Base-by-base conservation (phyloP, 2,888 invertebrate genomes). In the Coelogynopora nodosa region DNA sequence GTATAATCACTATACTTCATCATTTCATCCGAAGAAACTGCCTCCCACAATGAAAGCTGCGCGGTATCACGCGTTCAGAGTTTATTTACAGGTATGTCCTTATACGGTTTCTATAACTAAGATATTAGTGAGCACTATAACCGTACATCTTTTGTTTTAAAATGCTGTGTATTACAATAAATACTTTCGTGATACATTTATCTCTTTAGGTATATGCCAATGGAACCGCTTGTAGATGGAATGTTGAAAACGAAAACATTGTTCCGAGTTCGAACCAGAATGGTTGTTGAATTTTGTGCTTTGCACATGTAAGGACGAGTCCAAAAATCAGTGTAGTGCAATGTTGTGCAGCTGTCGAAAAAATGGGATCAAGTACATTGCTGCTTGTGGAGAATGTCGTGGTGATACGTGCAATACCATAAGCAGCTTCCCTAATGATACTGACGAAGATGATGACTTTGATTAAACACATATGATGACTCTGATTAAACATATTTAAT, bases 91-190 rank as follows among this genome's bases (percentile, higher is more conserved):
- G 23, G 74, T 23, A 74, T 74, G 18, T 74, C 74, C 18, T 74
- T 74, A 74, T 74, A 26, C 23, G 5, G 74, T 26, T 74, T 74
- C 74, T 74, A 74, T 26, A 74, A 74, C 74, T 10, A 74, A 74
- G 74, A 74, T 49, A 49, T 74, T n/a, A 74, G 18, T 26, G 23
- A 26, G 23, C 74, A 74, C 74, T 74, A n/a, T n/a, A 74, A 74
- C 74, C 74, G 23, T 74, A 74, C 74, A n/a, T 74, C 74, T 26
- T 74, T 13, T 74, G 74, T 74, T 2, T 74, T n/a, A 74, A 74
- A 74, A 74, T 74, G 23, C 10, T 13, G 23, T 74, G 2, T 13
- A 74, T 74, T 2, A 74, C 5, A 74, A 74, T 74, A 10, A 74
- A 74, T 74, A 26, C 23, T 74, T 74, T 74, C 49, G 2, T 74